phyloP scores from a whole-genome alignment of 2,113 vertebrate genomes.

The Stomatorhinus ivindoensis region DNA sequence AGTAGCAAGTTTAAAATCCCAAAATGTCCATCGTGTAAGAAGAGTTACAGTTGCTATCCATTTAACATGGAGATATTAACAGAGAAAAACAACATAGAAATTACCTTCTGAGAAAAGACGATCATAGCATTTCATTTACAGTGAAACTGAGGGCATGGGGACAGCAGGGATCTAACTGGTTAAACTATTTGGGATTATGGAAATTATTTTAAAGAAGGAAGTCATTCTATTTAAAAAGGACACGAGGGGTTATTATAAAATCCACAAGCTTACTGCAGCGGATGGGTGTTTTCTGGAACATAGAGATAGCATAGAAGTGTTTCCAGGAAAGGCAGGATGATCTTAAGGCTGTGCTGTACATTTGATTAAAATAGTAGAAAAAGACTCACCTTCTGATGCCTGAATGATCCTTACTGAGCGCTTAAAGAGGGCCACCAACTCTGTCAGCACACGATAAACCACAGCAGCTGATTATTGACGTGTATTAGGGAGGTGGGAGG shows the following conservation, averaged over 20 bases:
- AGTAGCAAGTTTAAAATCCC: constrained; percentile 20
- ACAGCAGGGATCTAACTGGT: constrained; percentile 13
- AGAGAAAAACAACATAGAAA: constrained; percentile 18
- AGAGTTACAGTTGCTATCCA: constrained; percentile 24
- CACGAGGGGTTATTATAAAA: constrained; percentile 21
- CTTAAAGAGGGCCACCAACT: constrained; percentile 15
- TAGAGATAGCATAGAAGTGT: constrained; percentile 21
- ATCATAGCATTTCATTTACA: constrained; percentile 19
- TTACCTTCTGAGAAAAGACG: neutral
- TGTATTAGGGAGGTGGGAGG: neutral
- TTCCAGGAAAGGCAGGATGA: constrained; percentile 27
- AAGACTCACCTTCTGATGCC: constrained; percentile 23
- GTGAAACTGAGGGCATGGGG: constrained; percentile 8
- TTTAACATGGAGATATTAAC: constrained; percentile 21
- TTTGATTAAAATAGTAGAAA: constrained; percentile 39
- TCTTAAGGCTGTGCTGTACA: constrained; percentile 24
- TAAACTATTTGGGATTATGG: constrained; percentile 25
- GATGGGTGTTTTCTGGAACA: constrained; percentile 27
- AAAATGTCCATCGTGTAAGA: constrained; percentile 32
- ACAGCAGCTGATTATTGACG: neutral
- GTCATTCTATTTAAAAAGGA: constrained; percentile 36
- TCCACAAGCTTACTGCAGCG: constrained; percentile 29
- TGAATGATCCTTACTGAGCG: constrained; percentile 16
- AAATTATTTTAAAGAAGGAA: constrained; percentile 39
- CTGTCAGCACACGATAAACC: neutral